Evolutionary conservation across 2,113 vertebrate species (phyloP).

Genomic region (Pollimyrus isidori): DNA sequence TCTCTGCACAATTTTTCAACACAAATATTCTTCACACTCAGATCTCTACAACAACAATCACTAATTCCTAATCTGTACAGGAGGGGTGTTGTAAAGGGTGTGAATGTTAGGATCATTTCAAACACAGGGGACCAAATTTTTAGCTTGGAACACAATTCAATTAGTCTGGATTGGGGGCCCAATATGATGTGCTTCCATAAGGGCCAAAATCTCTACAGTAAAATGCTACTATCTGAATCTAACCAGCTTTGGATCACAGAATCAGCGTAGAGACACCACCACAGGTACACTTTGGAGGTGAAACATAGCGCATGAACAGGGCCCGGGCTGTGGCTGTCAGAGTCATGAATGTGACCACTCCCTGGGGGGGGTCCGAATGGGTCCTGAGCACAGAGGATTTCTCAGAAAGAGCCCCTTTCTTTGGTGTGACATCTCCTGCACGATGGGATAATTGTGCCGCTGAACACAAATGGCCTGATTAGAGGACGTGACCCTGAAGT

Average conservation of each 20-base stretch:
- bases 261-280: not conserved
- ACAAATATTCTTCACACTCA: not conserved
- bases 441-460: not conserved
- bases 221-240: not conserved
- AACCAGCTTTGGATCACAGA: not conserved
- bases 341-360: not conserved
- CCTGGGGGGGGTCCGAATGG: not conserved
- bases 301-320: not conserved
- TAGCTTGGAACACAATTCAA: not conserved
- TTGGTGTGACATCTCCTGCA: not conserved
- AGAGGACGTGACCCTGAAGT: not conserved
- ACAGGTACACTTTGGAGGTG: not conserved
- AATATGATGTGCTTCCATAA: not conserved
- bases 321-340: not conserved
- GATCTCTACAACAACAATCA: not conserved
- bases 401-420: slow-evolving; percentile 19
- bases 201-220: not conserved
- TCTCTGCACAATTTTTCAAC: not conserved
- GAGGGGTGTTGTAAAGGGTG: not conserved
- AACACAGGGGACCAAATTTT: not conserved
- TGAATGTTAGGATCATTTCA: not conserved
- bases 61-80: not conserved
- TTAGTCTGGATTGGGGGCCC: not conserved
- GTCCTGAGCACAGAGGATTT: not conserved
- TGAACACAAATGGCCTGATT: slow-evolving; percentile 17